phyloP scores from a whole-genome alignment of 2,888 invertebrate species.

The Amiota mariae region DNA sequence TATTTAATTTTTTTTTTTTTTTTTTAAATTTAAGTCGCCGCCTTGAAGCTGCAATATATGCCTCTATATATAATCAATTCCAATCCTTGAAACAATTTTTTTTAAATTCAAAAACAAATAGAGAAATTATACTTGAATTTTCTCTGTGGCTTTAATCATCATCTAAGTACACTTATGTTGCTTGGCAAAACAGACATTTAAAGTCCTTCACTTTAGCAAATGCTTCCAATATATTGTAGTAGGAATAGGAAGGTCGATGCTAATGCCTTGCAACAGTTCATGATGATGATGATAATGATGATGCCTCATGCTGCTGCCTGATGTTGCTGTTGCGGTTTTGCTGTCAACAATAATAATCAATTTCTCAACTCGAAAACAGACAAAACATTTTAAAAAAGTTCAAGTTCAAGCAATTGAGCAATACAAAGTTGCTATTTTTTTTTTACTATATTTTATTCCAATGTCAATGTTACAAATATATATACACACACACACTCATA shows the following conservation, averaged over 20 bases:
- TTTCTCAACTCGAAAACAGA: constrained; percentile 13
- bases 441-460: constrained; percentile 2
- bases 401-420: constrained; percentile 22
- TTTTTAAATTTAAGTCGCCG: neutral
- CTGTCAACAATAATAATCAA: constrained; percentile 29
- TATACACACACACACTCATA: too few species aligned
- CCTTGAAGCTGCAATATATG: neutral
- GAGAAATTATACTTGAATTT: too few species aligned
- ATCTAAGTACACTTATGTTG: too few species aligned
- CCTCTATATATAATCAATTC: too few species aligned
- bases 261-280: constrained; percentile 26
- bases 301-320: neutral
- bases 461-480: constrained; percentile 4
- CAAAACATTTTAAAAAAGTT: constrained; percentile 10
- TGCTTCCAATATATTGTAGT: too few species aligned
- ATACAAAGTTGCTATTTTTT: constrained; percentile 3
- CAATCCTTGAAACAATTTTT: too few species aligned
- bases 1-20: neutral
- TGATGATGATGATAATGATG: neutral
- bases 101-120: too few species aligned
- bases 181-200: too few species aligned
- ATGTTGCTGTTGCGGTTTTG: neutral
- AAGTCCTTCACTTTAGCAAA: too few species aligned
- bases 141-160: too few species aligned
- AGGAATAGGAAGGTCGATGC: constrained; percentile 11